Evolutionary conservation across 2,113 vertebrate species (phyloP).

Genomic region (Danionella cerebrum): DNA sequence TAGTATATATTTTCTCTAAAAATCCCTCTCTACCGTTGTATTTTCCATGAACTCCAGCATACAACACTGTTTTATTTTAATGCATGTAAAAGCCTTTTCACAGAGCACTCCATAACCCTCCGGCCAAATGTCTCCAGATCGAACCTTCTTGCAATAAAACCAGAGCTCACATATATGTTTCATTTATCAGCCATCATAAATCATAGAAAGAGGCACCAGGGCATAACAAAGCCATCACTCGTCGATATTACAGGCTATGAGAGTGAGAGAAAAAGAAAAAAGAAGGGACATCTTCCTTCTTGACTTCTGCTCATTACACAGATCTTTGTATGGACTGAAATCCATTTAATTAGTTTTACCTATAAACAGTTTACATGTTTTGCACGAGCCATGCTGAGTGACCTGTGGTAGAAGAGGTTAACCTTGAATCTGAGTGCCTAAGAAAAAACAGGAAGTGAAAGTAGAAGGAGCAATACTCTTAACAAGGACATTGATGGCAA

Average conservation of each 20-base stretch:
- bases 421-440: too few relatives aligned
- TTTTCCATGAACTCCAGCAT: neutral
- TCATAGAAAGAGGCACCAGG: neutral
- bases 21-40: neutral
- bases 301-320: neutral
- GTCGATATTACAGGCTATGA: neutral
- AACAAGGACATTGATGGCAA: too few relatives aligned
- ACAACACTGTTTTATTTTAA: neutral
- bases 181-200: slow-evolving; percentile 9
- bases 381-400: slow-evolving; percentile 42
- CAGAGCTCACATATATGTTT: slow-evolving; percentile 11
- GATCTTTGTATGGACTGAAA: slow-evolving; percentile 27
- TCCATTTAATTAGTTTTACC: slow-evolving; percentile 37
- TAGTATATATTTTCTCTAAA: neutral
- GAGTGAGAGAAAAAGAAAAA: too few relatives aligned
- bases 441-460: too few relatives aligned
- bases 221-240: slow-evolving; percentile 9
- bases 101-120: neutral
- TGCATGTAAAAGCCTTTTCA: neutral
- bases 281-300: slow-evolving; percentile 5
- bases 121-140: neutral
- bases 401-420: too few relatives aligned
- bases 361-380: slow-evolving; percentile 43
- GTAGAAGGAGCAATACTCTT: too few relatives aligned
- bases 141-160: neutral